phyloP scores from a whole-genome alignment of 2,113 vertebrate genomes.

The Macquaria ambigua region DNA sequence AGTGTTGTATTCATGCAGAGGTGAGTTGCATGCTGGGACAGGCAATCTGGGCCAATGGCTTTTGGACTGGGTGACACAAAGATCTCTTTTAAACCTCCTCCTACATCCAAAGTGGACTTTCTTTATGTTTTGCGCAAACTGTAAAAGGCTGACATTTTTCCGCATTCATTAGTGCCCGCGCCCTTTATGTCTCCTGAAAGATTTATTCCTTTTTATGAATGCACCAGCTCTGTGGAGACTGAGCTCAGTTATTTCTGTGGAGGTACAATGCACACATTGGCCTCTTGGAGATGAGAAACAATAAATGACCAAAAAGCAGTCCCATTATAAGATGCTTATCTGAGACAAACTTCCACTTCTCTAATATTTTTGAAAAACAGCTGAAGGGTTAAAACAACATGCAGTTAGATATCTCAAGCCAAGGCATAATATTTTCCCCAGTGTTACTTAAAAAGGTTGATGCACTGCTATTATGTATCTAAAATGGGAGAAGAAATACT shows the following conservation, averaged over 20 bases:
- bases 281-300: slow-evolving; percentile 44
- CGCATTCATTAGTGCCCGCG: slow-evolving; percentile 81
- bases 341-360: slow-evolving; percentile 36
- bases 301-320: slow-evolving; percentile 23
- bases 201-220: slow-evolving; percentile 81
- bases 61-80: slow-evolving; percentile 83
- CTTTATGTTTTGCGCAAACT: slow-evolving; percentile 82
- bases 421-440: slow-evolving; percentile 65
- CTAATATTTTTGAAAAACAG: slow-evolving; percentile 51
- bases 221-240: slow-evolving; percentile 59
- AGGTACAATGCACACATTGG: slow-evolving; percentile 68
- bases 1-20: slow-evolving; percentile 85
- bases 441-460: slow-evolving; percentile 47
- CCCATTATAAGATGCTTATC: neutral
- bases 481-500: slow-evolving; percentile 78
- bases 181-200: slow-evolving; percentile 71
- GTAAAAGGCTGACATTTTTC: slow-evolving; percentile 84
- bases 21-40: slow-evolving; percentile 86
- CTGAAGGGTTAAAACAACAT: slow-evolving; percentile 65
- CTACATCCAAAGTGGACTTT: slow-evolving; percentile 81
- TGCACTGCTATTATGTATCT: slow-evolving; percentile 74
- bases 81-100: slow-evolving; percentile 84
- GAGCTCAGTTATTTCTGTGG: slow-evolving; percentile 75
- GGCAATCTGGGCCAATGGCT: slow-evolving; percentile 78
- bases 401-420: slow-evolving; percentile 27